Percentiles rank a stretch among this genome's conserved stretches.
These are phyloP conservation scores for Eutolmus rufibarbis DNA, from an alignment of 2,888 invertebrate species.

Conservation along the genomic window DNA sequence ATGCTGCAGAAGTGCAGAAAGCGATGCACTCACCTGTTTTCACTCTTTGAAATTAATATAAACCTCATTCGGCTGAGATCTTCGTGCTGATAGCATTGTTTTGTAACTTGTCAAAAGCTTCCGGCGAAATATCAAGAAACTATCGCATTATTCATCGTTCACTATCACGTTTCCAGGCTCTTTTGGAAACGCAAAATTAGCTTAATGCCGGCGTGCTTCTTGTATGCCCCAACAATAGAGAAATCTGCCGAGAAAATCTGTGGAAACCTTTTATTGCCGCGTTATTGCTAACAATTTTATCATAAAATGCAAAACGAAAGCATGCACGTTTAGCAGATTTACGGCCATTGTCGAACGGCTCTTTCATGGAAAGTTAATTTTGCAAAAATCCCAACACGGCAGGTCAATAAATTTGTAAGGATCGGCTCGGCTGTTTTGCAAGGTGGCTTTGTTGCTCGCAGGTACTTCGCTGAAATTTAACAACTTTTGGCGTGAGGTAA, in stretches of 20 bases:
- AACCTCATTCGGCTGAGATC: slow-evolving; percentile 26
- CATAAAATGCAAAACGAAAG: slow-evolving; percentile 27
- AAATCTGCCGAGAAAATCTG: slow-evolving; percentile 32
- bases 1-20: slow-evolving; percentile 7
- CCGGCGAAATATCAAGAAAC: slow-evolving; percentile 36
- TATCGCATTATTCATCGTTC: slow-evolving; percentile 31
- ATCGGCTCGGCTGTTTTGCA: neutral
- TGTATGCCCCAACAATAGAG: slow-evolving; percentile 8
- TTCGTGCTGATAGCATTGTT: slow-evolving; percentile 27
- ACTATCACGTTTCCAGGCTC: slow-evolving; percentile 22
- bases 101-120: slow-evolving; percentile 40
- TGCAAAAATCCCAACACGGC: neutral
- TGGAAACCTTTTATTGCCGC: slow-evolving; percentile 19
- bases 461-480: neutral
- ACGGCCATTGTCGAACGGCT: slow-evolving; percentile 1
- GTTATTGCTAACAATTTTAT: slow-evolving; percentile 32
- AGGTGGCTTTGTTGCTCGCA: neutral
- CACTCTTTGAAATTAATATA: slow-evolving; percentile 32
- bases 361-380: slow-evolving; percentile 17
- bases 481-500: neutral
- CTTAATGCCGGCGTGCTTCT: neutral
- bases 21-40: slow-evolving; percentile 37
- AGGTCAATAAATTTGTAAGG: neutral
- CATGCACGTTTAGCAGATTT: slow-evolving; percentile 10
- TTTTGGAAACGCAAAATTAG: slow-evolving; percentile 23